These are phyloP conservation scores for Bruchidius siliquastri DNA, from an alignment of 2,888 invertebrate species.

Conservation along the genomic window DNA sequence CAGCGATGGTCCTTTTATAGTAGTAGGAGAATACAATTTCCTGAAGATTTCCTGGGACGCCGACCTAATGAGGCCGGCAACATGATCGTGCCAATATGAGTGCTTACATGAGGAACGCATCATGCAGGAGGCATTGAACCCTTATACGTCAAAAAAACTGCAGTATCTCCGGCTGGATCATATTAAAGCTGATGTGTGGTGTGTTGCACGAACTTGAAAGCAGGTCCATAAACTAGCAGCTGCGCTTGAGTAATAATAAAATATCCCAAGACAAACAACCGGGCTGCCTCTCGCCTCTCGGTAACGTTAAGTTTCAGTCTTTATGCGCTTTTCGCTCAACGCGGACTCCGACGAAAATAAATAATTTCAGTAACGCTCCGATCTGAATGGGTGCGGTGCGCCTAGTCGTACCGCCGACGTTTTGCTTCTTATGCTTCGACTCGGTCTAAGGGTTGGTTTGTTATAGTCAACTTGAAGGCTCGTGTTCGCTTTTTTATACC, in stretches of 20 bases:
- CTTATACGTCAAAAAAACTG: not conserved
- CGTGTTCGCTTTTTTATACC: too few species aligned
- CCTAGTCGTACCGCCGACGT: conserved; percentile 6
- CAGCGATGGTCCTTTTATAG: too few species aligned
- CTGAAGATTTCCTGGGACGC: too few species aligned
- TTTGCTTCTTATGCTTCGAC: conserved; percentile 6
- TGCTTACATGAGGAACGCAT: too few species aligned
- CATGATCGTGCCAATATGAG: too few species aligned
- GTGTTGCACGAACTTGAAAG: not conserved
- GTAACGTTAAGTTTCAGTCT: not conserved
- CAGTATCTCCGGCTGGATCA: not conserved
- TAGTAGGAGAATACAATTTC: too few species aligned
- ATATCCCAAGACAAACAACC: conserved; percentile 2
- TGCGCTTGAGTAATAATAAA: not conserved
- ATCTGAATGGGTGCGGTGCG: conserved; percentile 11
- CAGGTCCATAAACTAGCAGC: conserved; percentile 1
- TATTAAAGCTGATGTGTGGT: not conserved
- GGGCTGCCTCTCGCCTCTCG: conserved; percentile 3
- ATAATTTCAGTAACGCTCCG: conserved; percentile 17
- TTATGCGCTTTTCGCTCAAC: not conserved
- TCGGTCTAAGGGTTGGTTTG: too few species aligned
- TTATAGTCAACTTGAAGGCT: too few species aligned
- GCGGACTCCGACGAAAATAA: conserved; percentile 17
- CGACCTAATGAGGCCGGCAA: too few species aligned
- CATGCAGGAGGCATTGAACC: too few species aligned